Conservation (phyloP, 2,797 vertebrate species). For the Columba guinea region DNA sequence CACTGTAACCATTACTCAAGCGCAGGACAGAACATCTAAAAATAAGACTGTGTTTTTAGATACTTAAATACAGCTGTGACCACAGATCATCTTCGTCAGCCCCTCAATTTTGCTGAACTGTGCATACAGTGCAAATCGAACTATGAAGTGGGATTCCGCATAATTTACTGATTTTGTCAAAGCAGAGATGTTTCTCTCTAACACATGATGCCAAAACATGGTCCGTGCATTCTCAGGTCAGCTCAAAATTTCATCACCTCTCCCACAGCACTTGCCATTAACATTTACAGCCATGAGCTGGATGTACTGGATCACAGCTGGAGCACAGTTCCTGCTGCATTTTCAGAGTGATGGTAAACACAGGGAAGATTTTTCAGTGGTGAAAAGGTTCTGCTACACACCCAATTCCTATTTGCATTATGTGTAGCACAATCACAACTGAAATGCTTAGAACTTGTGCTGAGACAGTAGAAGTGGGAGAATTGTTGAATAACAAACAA, state of each 20-base stretch:
- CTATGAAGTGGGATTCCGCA: not conserved
- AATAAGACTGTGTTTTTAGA: not conserved
- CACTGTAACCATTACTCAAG: not conserved
- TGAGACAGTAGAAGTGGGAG: not conserved
- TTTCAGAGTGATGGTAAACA: not conserved
- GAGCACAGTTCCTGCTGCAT: not conserved
- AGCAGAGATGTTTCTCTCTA: not conserved
- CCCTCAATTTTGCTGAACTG: not conserved
- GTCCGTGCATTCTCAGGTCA: not conserved
- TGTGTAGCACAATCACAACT: not conserved
- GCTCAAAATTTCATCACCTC: conserved; percentile 1
- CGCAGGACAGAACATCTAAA: not conserved
- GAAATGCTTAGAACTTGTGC: not conserved
- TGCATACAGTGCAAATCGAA: not conserved
- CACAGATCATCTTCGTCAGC: not conserved
- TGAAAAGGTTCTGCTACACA: not conserved
- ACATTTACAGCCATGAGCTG: not conserved
- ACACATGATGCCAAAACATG: not conserved
- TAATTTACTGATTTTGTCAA: not conserved
- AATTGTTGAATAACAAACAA: not conserved
- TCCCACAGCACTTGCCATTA: not conserved
- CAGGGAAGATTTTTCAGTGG: not conserved
- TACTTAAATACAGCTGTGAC: not conserved
- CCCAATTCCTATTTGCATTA: not conserved
- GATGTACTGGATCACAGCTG: not conserved